Evolutionary conservation across 2,113 vertebrate species (phyloP), one percentile per base, ranked within the genome.

Genomic region (Hiodon alosoides): DNA sequence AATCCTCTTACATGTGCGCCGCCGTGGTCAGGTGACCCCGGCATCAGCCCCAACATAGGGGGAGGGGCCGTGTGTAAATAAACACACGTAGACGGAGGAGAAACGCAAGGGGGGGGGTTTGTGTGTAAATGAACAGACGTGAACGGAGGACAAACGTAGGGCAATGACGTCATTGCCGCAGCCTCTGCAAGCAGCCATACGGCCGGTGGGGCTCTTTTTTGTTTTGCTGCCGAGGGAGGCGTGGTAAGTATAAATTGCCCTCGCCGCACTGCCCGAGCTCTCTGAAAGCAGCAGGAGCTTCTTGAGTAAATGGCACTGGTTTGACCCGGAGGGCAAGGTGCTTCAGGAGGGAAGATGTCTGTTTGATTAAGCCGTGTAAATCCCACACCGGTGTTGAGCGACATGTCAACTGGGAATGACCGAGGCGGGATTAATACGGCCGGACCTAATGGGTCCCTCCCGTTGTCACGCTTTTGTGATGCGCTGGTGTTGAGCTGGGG

Each of bases 1-100:
- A 74, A 66, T 74, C 72, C 61, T 65, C 62, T 74, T 66, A 65
- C 2, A 66, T 3, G 72, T 47, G 72, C 48, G 52, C 16, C 52
- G 52, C 11, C 54, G 51, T 50, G 59, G n/a, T 64, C 71, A 64
- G 71, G 47, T 72, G 71, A 72, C 58, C 58, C 11, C 62, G 16
- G 31, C 31, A 31, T 0, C 31, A 31, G 31, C 31, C 31, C 31
- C 31, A 31, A 31, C 31, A 31, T 31, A 31, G 31, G 31, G 31
- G 31, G 31, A 31, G 31, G 13, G 14, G 67, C 46, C 67, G 10
- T n/a, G n/a, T 69, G 67, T 16, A 54, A 69, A 54, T 69, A 54
- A 52, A 16, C 67, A 69, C 14, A 8, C 5, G 50, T 16, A 46
- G 13, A 55, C 31, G 48, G 31, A 53, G 9, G 52, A 65, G 7